Conservation (phyloP, 2,888 invertebrate species). For the Xestia rhomboidea region DNA sequence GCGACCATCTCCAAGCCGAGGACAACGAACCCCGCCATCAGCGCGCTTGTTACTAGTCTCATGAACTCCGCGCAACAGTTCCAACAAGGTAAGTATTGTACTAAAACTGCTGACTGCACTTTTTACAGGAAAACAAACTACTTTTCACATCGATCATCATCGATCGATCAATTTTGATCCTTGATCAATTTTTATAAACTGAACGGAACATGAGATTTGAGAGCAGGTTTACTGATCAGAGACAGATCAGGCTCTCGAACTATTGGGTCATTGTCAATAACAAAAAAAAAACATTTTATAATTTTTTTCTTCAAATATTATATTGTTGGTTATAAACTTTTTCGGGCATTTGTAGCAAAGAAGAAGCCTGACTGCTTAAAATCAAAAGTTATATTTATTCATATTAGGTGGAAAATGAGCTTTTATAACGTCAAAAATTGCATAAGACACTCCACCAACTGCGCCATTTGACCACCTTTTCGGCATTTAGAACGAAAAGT, state of each 20-base stretch:
- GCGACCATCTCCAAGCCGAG: slow-evolving; percentile 89
- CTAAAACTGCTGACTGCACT: neutral
- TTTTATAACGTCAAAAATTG: neutral
- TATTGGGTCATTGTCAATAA: neutral
- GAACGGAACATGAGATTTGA: neutral
- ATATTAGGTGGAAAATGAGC: neutral
- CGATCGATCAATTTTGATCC: neutral
- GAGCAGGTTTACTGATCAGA: neutral
- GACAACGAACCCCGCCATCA: slow-evolving; percentile 93
- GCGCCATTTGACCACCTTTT: too few relatives aligned
- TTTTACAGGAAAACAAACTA: neutral
- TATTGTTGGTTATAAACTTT: neutral
- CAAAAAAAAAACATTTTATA: neutral
- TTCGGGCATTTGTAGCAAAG: neutral
- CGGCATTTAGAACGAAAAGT: too few relatives aligned
- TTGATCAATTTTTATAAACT: neutral
- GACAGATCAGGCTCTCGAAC: neutral
- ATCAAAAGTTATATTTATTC: neutral
- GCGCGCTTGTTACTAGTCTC: slow-evolving; percentile 94
- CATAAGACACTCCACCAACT: too few relatives aligned
- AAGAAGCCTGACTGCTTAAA: neutral
- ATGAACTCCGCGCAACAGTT: slow-evolving; percentile 96
- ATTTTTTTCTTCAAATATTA: neutral
- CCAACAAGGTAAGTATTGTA: slow-evolving; percentile 90
- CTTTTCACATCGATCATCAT: neutral